Base-by-base conservation (phyloP, 2,888 invertebrate species). In the Scaptomyza parva region DNA sequence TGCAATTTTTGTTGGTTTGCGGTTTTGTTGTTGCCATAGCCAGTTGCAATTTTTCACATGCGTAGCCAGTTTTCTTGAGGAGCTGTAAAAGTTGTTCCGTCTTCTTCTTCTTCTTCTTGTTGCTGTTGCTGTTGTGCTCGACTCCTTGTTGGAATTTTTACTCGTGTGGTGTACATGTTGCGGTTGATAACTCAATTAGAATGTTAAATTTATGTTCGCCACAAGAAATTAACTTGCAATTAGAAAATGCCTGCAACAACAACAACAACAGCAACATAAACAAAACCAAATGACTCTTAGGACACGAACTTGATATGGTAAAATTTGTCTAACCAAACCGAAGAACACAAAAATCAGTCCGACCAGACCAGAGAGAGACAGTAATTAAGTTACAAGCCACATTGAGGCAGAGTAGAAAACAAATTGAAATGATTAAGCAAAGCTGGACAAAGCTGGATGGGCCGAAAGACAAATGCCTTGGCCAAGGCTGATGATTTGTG, bases 181-280 rank as follows among this genome's bases (percentile, higher is more conserved):
- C 83, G 87, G 87, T 86, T 89, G 88, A 88, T 89, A 88, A 88
- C 88, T 88, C 88, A 88, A 88, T 88, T 88, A 88, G 89, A 88
- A 88, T 89, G 85, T 85, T 73, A 86, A 88, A 88, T 88, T 88
- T 88, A 88, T 88, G 88, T 89, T 76, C 83, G 85, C 85, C 87
- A 85, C 87, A 76, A 85, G 88, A 88, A 86, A 88, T 88, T 88
- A 89, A 88, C 85, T 88, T 81, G 88, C 88, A 89, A 88, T 88
- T 88, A 88, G 85, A 88, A 87, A 82, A 82, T 86, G 86, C 72
- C 65, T 66, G 67, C 62, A 64, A 60, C 47, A 62, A 72, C n/a
- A n/a, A n/a, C n/a, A n/a, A n/a, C n/a, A n/a, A n/a, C n/a, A n/a
- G n/a, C n/a, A n/a, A n/a, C n/a, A n/a, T n/a, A n/a, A n/a, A n/a